A percentile compares a stretch with the other conserved stretches of the same genome.
These are phyloP conservation scores for Camponotus pennsylvanicus DNA, from an alignment of 1,140 invertebrate genomes.

Conservation along the genomic window DNA sequence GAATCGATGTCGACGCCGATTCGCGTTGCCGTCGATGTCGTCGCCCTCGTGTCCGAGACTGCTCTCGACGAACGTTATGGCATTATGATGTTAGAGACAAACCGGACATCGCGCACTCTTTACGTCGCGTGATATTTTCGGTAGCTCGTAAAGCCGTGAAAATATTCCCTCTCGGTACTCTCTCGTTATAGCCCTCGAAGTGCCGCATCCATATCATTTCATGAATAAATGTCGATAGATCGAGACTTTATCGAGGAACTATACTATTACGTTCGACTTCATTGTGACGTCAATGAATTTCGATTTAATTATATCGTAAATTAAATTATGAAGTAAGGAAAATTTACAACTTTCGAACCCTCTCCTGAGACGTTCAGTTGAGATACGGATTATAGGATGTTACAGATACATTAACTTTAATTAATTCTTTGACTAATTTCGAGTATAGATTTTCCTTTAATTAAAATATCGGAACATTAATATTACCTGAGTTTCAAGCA, in stretches of 20 bases:
- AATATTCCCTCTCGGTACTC: conserved; percentile 35
- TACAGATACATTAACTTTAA: conserved; percentile 44
- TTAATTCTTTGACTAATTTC: conserved; percentile 56
- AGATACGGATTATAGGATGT: conserved; percentile 47
- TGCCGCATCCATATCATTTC: conserved; percentile 7
- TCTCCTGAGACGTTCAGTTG: conserved; percentile 31
- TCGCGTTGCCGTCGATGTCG: conserved; percentile 43
- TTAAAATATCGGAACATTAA: conserved; percentile 31
- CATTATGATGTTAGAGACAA: background rate
- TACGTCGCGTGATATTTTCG: conserved; percentile 41
- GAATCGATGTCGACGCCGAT: conserved; percentile 64
- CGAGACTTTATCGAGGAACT: background rate
- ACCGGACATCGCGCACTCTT: conserved; percentile 7
- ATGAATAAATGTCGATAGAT: conserved; percentile 5
- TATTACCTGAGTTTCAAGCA: conserved; percentile 16
- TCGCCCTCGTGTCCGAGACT: conserved; percentile 24
- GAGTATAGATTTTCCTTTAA: conserved; percentile 19
- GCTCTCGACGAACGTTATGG: conserved; percentile 18
- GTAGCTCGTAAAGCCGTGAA: conserved; percentile 41
- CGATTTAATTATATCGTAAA: conserved; percentile 50
- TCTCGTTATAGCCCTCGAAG: background rate
- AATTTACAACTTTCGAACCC: conserved; percentile 35
- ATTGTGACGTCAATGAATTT: conserved; percentile 48
- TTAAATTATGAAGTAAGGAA: conserved; percentile 45
- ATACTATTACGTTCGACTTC: conserved; percentile 19